A percentile compares a stretch with the other conserved stretches of the same genome.
Conservation (phyloP, 2,888 invertebrate genomes). For the Drosophila recens region DNA sequence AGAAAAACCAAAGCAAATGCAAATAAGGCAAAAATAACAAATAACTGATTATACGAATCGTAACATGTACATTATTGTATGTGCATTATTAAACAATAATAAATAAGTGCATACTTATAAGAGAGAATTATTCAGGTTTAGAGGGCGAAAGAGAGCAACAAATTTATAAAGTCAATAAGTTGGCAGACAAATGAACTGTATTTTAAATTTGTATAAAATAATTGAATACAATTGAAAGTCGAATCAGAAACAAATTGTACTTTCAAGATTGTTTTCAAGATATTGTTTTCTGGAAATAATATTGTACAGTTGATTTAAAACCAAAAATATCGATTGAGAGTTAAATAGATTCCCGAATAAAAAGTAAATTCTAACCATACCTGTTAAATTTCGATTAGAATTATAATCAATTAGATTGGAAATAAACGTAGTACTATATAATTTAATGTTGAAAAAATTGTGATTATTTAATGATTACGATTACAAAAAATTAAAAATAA, state of each 20-base stretch:
- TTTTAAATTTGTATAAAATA: slow-evolving; percentile 11
- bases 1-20: slow-evolving; percentile 6
- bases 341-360: no score
- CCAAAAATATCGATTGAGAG: no score
- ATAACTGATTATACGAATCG: slow-evolving; percentile 9
- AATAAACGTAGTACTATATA: no score
- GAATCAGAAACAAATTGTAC: background rate
- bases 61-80: background rate
- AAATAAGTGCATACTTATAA: slow-evolving; percentile 9
- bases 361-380: no score
- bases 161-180: background rate
- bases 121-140: slow-evolving; percentile 5
- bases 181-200: slow-evolving; percentile 1
- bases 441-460: no score
- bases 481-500: no score
- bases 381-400: no score
- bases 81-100: slow-evolving; percentile 1
- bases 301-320: no score
- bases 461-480: no score
- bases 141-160: background rate
- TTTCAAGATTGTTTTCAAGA: background rate
- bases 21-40: slow-evolving; percentile 5
- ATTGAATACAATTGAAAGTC: slow-evolving; percentile 3
- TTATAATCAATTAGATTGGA: no score
- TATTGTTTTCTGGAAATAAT: background rate